Conservation (phyloP, 1,140 invertebrate species). For the Nixonia krombeini region DNA sequence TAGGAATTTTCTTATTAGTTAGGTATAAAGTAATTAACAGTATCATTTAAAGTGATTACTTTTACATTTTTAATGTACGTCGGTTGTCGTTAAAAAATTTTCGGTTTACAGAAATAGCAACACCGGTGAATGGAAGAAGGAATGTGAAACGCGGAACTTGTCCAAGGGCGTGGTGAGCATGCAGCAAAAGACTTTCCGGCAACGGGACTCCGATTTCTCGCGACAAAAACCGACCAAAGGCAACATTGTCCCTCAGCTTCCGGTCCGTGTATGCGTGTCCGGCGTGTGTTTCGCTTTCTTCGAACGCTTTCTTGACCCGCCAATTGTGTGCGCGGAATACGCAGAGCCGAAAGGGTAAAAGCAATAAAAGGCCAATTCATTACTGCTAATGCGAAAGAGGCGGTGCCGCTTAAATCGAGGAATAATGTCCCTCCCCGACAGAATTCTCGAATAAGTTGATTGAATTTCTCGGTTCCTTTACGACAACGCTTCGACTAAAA, state of each 20-base stretch:
- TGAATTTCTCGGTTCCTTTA: constrained; percentile 16
- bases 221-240: constrained; percentile 47
- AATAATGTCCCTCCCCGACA: constrained; percentile 28
- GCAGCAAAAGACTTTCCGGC: constrained; percentile 34
- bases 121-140: too few species aligned
- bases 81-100: too few species aligned
- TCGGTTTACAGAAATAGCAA: too few species aligned
- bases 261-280: constrained; percentile 34
- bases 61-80: too few species aligned
- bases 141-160: constrained; percentile 25
- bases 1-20: too few species aligned
- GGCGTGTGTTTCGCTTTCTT: constrained; percentile 25
- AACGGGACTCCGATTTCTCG: constrained; percentile 41
- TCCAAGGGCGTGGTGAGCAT: constrained; percentile 45
- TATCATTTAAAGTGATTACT: too few species aligned
- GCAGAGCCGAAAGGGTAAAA: constrained; percentile 52
- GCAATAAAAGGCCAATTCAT: constrained; percentile 37
- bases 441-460: constrained; percentile 11
- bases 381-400: constrained; percentile 10
- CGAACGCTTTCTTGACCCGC: constrained; percentile 17
- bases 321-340: too few species aligned
- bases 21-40: too few species aligned
- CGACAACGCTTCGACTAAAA: constrained; percentile 14
- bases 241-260: constrained; percentile 54
- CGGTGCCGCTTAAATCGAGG: constrained; percentile 25